Base-by-base conservation (phyloP, 2,888 invertebrate species). In the Hoplodrina blanda region DNA sequence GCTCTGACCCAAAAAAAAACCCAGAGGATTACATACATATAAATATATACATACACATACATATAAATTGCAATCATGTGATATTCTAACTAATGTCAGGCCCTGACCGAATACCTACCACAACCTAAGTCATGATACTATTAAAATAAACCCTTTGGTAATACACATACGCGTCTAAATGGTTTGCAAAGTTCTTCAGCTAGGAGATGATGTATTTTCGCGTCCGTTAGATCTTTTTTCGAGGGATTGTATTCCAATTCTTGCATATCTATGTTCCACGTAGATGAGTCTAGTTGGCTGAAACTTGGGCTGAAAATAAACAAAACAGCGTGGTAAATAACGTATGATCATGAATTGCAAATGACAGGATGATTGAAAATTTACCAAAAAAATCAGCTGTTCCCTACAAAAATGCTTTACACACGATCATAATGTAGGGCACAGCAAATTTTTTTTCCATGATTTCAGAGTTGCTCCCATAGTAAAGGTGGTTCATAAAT, bases 191-290 rank as follows among this genome's bases (percentile, higher is more conserved):
- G 95, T 92, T 98, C 98, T 92, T 98, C 98, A 5, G 98, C 98
- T 54, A 99, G 96, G 56, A 99, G 96, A 93, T 99, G 99, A 93
- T 99, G 99, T 83, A 99, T 98, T 92, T 97, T 98, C n/a, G 98
- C 98, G 92, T 99, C 99, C 1, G 98, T 99, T 71, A 99, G 95
- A 95, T 99, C 99, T 92, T 98, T 99, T 90, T 98, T 98, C 69
- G 98, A 98, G 63, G 98, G 98, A 96, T 98, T 98, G 90, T 99
- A 99, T 90, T 99, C 98, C 89, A 99, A 93, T 89, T 99, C 99
- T 91, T 98, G 98, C 97, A 99, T 98, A 90, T 99, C 99, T 87
- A 99, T 97, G 91, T 99, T 99, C 97, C 98, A 98, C 0, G 97
- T 98, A 78, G 98, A 98, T 1, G 97, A 97, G 91, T 98, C 98